A percentile compares a stretch with the other conserved stretches of the same genome.
Conservation (phyloP, 2,113 vertebrate species). For the Puntigrus tetrazona region DNA sequence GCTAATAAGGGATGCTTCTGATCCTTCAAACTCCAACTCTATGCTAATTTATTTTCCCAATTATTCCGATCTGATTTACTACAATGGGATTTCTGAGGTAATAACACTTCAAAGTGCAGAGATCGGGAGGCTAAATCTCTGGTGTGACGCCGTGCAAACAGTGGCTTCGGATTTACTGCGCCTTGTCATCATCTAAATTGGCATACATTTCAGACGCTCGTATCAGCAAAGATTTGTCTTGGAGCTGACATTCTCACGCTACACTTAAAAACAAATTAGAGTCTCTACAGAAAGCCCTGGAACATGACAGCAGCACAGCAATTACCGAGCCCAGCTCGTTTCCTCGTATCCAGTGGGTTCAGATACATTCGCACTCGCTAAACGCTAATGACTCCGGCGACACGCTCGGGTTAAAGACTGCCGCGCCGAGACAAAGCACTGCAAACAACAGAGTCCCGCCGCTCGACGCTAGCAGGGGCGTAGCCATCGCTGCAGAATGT, state of each 20-base stretch:
- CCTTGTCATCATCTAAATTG: slow-evolving; percentile 57
- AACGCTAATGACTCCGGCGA: slow-evolving; percentile 46
- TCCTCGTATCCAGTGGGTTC: slow-evolving; percentile 44
- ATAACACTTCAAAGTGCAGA: slow-evolving; percentile 58
- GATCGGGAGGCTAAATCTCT: slow-evolving; percentile 51
- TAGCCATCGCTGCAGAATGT: background rate
- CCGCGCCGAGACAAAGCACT: background rate
- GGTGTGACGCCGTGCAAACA: slow-evolving; percentile 51
- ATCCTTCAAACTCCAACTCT: slow-evolving; percentile 47
- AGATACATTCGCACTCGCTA: slow-evolving; percentile 38
- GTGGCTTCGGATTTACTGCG: slow-evolving; percentile 54
- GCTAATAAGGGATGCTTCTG: slow-evolving; percentile 8
- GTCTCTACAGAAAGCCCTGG: slow-evolving; percentile 52
- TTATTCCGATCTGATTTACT: slow-evolving; percentile 59
- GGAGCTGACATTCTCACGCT: slow-evolving; percentile 46
- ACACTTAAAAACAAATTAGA: slow-evolving; percentile 60
- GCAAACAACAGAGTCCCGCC: background rate
- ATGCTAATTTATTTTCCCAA: slow-evolving; percentile 46
- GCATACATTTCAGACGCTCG: slow-evolving; percentile 52
- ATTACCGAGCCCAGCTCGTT: slow-evolving; percentile 53
- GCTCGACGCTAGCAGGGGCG: background rate
- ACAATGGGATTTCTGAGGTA: slow-evolving; percentile 53
- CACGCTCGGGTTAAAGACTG: slow-evolving; percentile 22
- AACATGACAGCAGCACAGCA: slow-evolving; percentile 50
- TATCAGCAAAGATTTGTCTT: slow-evolving; percentile 51